Base-by-base conservation (phyloP, 1,140 invertebrate genomes). In the Drosophila jambulina region DNA sequence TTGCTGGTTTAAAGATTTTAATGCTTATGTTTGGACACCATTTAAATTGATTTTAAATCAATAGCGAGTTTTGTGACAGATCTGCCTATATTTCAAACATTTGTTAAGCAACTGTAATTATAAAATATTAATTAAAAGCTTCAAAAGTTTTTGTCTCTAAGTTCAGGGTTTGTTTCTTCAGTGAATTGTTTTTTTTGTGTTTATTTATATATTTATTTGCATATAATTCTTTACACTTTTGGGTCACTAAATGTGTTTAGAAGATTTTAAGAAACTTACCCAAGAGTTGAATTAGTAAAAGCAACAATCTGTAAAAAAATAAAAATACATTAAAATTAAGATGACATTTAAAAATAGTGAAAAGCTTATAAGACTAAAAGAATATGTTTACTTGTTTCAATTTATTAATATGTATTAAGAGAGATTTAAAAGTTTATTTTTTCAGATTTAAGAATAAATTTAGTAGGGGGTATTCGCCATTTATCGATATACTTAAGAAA, bases 241-340 rank as follows among this genome's bases (percentile, higher is more conserved):
- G 8, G 13, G 10, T 46, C 12, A 1, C 3, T 3, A 4, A 15
- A 34, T 61, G 12, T 40, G 1, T n/a, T 3, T 4, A 34, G 1
- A 0, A 4, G 6, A 34, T 60, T 19, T 19, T 13, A 12, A 34
- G 1, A 34, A 38, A 79, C 82, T 86, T 72, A 86, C 82, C 82
- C 82, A 78, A 78, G 51, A 64, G 69, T 68, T 78, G 51, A 70
- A 64, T 64, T 46, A 54, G 36, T 71, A 75, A 86, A 71, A 81
- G 40, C 70, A 64, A 53, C 51, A 78, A 85, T 86, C 82, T 85
- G 82, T 57, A 84, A 81, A 60, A 19, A 34, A 29, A 64, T 45
- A 49, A 45, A 45, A 34, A 17, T 21, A 36, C 19, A 53, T 21
- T 8, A 15, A 34, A 8, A 21, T 21, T 15, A 21, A 34, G 34